Conservation (phyloP, 2,888 invertebrate genomes). For the Tetramorium bicarinatum region DNA sequence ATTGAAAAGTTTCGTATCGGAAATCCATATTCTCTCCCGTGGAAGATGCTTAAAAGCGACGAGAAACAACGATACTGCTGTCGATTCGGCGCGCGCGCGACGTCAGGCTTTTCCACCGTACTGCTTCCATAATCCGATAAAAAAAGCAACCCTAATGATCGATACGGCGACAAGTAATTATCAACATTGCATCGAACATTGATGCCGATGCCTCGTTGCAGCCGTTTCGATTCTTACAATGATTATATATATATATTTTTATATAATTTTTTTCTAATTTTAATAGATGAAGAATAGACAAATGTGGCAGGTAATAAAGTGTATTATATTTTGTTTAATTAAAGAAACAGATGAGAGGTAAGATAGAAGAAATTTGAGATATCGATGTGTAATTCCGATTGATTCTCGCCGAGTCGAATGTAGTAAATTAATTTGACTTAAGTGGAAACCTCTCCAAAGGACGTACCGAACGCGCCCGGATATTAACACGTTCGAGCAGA, state of each 20-base stretch:
- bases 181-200: conserved; percentile 24
- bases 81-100: conserved; percentile 30
- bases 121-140: conserved; percentile 34
- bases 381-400: background rate
- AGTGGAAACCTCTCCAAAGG: conserved; percentile 7
- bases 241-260: background rate
- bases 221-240: background rate
- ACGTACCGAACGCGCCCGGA: conserved; percentile 18
- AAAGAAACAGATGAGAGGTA: background rate
- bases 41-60: conserved; percentile 38
- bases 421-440: conserved; percentile 38
- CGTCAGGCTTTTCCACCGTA: conserved; percentile 16
- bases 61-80: conserved; percentile 43
- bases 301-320: background rate
- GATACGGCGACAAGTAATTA: conserved; percentile 32
- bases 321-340: background rate
- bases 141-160: conserved; percentile 17
- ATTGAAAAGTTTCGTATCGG: conserved; percentile 55
- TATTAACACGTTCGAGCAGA: conserved; percentile 40
- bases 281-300: background rate
- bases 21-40: conserved; percentile 45
- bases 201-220: background rate
- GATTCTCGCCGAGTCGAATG: background rate
- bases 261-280: background rate
- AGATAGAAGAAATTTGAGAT: conserved; percentile 8